Percentiles rank a stretch among this genome's conserved stretches.
These are phyloP conservation scores for Ophiodon elongatus DNA, from an alignment of 2,113 vertebrate species.

Conservation along the genomic window DNA sequence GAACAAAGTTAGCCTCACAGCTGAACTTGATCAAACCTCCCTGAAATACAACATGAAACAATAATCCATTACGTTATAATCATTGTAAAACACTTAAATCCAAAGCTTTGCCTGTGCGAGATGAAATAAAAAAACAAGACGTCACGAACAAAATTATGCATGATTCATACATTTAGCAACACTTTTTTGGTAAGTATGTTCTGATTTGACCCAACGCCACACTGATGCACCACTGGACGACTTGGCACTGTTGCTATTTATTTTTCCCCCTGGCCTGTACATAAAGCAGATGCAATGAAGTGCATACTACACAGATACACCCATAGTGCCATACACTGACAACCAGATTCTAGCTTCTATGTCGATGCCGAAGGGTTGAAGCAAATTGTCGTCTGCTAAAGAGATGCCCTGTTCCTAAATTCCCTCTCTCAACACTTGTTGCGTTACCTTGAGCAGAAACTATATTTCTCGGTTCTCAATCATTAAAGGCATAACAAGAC, in stretches of 20 bases:
- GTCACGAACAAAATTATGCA: constrained; percentile 22
- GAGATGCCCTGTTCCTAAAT: background rate
- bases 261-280: background rate
- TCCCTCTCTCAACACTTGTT: constrained; percentile 2
- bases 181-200: constrained; percentile 38
- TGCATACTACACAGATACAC: background rate
- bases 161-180: constrained; percentile 37
- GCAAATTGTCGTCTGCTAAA: constrained; percentile 14
- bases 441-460: background rate
- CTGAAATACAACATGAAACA: constrained; percentile 45
- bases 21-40: constrained; percentile 45
- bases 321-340: background rate
- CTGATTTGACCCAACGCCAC: constrained; percentile 39
- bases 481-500: no score
- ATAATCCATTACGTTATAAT: constrained; percentile 45
- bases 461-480: background rate
- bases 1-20: constrained; percentile 36
- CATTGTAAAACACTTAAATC: constrained; percentile 18
- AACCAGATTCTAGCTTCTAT: constrained; percentile 6
- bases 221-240: constrained; percentile 18
- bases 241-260: constrained; percentile 16
- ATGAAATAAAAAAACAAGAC: constrained; percentile 1
- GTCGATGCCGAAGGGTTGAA: constrained; percentile 42
- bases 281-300: constrained; percentile 2
- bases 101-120: constrained; percentile 2